Evolutionary conservation across 2,888 invertebrate species (phyloP), one percentile per base, ranked within the genome.

Genomic region (Acrobasis suavella): DNA sequence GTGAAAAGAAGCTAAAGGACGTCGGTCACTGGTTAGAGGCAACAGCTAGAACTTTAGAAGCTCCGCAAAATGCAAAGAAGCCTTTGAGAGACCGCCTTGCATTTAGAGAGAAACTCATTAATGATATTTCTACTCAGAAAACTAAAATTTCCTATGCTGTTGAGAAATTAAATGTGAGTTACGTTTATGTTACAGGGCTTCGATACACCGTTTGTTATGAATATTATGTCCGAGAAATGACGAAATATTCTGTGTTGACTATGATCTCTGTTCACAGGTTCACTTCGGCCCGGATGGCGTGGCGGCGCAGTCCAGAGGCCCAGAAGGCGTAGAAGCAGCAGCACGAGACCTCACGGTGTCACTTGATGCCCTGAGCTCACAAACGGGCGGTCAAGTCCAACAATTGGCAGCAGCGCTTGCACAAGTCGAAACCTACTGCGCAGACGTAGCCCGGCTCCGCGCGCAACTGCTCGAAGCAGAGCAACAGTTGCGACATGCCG

Each of bases 1-100:
- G 98, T 88, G 98, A 98, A 87, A 96, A 95, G 85, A 98, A 98
- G 86, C 94, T 98, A 85, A 96, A 97, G 85, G 98, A 98, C 74
- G 96, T 97, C 55, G 95, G 95, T 66, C 93, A 94, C 70, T 98
- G 98, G 98, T 95, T 98, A 73, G 98, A 98, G 67, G 97, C 97
- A 78, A 96, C 97, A 9, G 93, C 94, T 70, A 94, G 95, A 70
- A 93, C 94, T 59, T 84, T 98, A 56, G 97, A 97, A 64, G 95
- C 96, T 46, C 95, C 96, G 15, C 96, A 96, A 73, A 96, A 96
- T 74, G 96, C 96, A 78, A 97, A 97, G 90, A 96, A 96, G 82
- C 96, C 98, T 0, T 90, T 98, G 66, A 93, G 97, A 68, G 98
- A 98, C 88, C 97, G 98, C 80, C 94, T 97, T 73, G 96, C 96